These are phyloP conservation scores for Geotrupes spiniger DNA, from an alignment of 2,888 invertebrate genomes.

Conservation along the genomic window DNA sequence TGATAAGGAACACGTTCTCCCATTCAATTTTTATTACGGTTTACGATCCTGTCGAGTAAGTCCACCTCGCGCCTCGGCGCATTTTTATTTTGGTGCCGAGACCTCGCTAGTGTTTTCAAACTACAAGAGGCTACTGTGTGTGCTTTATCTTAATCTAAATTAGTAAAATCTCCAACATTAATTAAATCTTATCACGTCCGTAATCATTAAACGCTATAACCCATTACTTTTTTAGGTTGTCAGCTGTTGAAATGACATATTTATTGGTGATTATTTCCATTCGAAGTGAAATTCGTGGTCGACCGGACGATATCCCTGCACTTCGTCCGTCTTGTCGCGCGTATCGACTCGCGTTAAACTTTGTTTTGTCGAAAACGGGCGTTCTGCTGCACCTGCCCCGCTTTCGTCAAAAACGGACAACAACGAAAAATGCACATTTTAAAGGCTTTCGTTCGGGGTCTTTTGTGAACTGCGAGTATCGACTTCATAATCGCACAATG, in stretches of 20 bases:
- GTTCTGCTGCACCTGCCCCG: too few species aligned
- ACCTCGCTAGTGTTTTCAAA: conserved; percentile 5
- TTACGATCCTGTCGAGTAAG: conserved; percentile 1
- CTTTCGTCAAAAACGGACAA: too few species aligned
- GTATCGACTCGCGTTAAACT: conserved; percentile 1
- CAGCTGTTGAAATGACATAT: conserved; percentile 36
- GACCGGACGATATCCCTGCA: not conserved
- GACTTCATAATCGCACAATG: conserved; percentile 27
- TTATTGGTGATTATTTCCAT: conserved; percentile 35
- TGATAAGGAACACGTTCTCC: too few species aligned
- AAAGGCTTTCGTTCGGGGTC: not conserved
- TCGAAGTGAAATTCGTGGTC: conserved; percentile 14
- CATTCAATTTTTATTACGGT: too few species aligned
- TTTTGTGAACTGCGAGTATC: conserved; percentile 4
- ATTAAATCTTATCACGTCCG: conserved; percentile 39
- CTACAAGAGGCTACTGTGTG: conserved; percentile 31
- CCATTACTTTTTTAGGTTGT: conserved; percentile 33
- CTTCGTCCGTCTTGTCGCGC: not conserved
- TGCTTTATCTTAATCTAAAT: conserved; percentile 39
- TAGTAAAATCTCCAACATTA: conserved; percentile 40
- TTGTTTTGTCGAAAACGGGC: too few species aligned
- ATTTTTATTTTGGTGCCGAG: conserved; percentile 1
- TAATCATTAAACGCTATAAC: conserved; percentile 36
- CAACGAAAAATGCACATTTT: too few species aligned
- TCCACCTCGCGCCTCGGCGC: not conserved